Conservation (phyloP, 2,113 vertebrate species). For the Nycticorax nycticorax region DNA sequence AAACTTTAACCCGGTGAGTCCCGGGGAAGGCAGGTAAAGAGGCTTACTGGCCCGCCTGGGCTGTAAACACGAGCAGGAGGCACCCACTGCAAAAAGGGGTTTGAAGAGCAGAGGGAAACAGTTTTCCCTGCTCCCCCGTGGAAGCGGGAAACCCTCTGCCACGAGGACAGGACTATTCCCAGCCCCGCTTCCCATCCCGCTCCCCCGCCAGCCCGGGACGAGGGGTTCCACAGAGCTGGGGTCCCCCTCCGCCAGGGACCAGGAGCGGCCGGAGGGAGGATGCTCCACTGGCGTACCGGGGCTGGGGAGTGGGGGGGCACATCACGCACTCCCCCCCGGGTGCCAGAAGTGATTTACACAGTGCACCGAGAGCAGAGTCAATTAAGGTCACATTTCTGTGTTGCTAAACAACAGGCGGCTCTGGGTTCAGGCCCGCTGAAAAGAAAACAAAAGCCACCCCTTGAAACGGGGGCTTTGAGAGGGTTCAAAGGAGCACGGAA, state of each 20-base stretch:
- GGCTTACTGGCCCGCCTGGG: not conserved
- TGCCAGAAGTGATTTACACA: conserved; percentile 77
- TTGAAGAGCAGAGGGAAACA: not conserved
- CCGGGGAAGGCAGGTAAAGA: not conserved
- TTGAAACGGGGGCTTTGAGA: conserved; percentile 88
- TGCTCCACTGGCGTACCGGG: not conserved
- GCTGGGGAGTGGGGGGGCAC: not conserved
- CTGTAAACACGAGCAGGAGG: not conserved
- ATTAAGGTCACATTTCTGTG: conserved; percentile 99
- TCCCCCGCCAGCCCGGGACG: accelerated
- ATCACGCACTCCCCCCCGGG: conserved; percentile 26
- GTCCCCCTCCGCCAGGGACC: accelerated
- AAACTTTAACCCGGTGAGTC: conserved; percentile 15
- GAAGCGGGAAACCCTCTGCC: not conserved
- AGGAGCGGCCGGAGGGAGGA: accelerated
- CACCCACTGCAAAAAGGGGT: not conserved
- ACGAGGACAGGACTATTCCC: not conserved
- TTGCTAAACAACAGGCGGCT: conserved; percentile 92
- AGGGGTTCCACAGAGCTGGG: not conserved
- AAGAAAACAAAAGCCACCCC: conserved; percentile 92
- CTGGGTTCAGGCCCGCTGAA: conserved; percentile 84
- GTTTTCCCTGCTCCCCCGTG: not conserved
- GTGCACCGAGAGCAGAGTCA: conserved; percentile 87
- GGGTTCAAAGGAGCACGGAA: conserved; percentile 90
- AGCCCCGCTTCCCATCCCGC: not conserved